phyloP scores from a whole-genome alignment of 2,888 invertebrate genomes.

The Charanyca ferruginea region DNA sequence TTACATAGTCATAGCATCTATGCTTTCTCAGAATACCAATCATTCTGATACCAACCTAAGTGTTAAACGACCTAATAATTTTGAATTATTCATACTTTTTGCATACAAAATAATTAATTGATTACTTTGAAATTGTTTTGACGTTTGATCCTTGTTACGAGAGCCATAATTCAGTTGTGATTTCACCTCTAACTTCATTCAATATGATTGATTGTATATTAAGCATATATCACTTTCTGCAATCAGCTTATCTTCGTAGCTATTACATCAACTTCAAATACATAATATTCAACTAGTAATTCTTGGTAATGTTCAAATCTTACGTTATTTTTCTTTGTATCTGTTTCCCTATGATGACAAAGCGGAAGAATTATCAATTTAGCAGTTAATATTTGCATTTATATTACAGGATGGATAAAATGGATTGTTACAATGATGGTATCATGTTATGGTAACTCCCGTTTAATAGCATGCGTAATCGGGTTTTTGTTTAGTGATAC shows the following conservation, averaged over 20 bases:
- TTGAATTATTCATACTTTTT: slow-evolving; percentile 23
- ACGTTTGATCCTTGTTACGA: slow-evolving; percentile 50
- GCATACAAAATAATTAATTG: slow-evolving; percentile 25
- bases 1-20: slow-evolving; percentile 13
- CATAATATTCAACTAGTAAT: slow-evolving; percentile 54
- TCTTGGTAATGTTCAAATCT: slow-evolving; percentile 30
- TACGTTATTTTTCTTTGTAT: slow-evolving; percentile 27
- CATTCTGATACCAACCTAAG: slow-evolving; percentile 3
- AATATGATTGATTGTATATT: slow-evolving; percentile 69
- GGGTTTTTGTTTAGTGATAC: slow-evolving; percentile 20
- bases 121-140: slow-evolving; percentile 37
- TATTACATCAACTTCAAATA: slow-evolving; percentile 68
- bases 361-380: slow-evolving; percentile 36
- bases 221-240: slow-evolving; percentile 69
- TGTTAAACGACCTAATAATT: slow-evolving; percentile 17
- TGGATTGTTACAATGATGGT: slow-evolving; percentile 15
- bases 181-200: slow-evolving; percentile 61
- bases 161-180: slow-evolving; percentile 61
- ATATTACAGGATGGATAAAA: slow-evolving; percentile 13
- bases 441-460: background rate
- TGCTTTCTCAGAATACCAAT: slow-evolving; percentile 52
- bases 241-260: slow-evolving; percentile 57
- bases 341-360: slow-evolving; percentile 21
- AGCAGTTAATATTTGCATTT: slow-evolving; percentile 36
- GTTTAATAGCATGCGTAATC: slow-evolving; percentile 25